These are phyloP conservation scores for Columbina picui DNA, from an alignment of 2,113 vertebrate genomes.

Conservation along the genomic window DNA sequence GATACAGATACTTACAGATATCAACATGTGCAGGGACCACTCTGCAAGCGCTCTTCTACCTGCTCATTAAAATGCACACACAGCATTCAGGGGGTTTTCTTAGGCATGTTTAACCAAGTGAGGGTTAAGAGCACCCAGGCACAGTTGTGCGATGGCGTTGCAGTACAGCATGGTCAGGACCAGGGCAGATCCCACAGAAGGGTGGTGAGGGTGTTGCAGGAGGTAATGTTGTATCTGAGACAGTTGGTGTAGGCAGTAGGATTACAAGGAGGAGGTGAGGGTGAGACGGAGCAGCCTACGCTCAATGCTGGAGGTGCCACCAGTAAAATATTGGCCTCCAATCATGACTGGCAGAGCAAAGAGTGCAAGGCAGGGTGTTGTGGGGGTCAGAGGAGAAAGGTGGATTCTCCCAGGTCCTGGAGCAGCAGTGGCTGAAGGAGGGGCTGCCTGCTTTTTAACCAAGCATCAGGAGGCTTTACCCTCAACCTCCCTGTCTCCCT, in stretches of 20 bases:
- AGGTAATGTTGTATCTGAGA: neutral
- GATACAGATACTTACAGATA: accelerated
- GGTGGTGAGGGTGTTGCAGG: neutral
- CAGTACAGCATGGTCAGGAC: accelerated
- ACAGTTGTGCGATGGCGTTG: accelerated
- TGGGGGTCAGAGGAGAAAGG: neutral
- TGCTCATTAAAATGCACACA: neutral
- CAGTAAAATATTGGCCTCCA: neutral
- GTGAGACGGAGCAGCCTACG: neutral
- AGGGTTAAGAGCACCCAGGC: neutral
- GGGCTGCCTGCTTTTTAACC: neutral
- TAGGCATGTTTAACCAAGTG: accelerated
- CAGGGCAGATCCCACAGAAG: neutral
- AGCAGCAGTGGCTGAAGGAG: neutral
- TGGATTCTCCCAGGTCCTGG: neutral
- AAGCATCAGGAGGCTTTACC: neutral
- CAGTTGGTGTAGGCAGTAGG: neutral
- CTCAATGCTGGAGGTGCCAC: neutral
- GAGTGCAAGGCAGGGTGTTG: neutral
- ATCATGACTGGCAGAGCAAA: neutral
- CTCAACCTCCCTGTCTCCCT: neutral
- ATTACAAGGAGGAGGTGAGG: neutral
- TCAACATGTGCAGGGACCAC: accelerated
- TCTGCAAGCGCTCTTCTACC: neutral
- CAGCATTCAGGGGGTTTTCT: accelerated